Conservation (phyloP, 2,888 invertebrate genomes). For the Amblyjoppa proteus region DNA sequence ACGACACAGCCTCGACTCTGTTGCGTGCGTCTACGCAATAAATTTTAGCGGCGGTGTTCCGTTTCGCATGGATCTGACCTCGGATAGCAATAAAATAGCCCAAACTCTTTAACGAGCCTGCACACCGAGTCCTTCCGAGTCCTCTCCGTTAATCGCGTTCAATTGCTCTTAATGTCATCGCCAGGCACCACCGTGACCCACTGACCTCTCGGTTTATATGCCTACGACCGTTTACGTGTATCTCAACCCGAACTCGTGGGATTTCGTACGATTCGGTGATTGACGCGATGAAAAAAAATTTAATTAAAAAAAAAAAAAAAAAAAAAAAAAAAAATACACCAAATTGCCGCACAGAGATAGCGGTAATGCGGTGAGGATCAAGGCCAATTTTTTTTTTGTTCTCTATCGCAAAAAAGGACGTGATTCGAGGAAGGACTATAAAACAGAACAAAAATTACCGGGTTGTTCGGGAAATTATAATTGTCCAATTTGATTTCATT, state of each 20-base stretch:
- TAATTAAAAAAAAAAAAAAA: slow-evolving; percentile 14
- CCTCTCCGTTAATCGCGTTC: slow-evolving; percentile 28
- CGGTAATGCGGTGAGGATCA: background rate
- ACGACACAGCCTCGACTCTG: background rate
- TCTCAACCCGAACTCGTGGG: slow-evolving; percentile 34
- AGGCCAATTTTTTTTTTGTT: background rate
- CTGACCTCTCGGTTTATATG: slow-evolving; percentile 58
- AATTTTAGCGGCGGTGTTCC: background rate
- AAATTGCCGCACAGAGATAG: background rate
- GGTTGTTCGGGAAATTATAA: background rate
- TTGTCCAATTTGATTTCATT: background rate
- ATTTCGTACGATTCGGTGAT: slow-evolving; percentile 60
- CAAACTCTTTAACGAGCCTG: slow-evolving; percentile 41
- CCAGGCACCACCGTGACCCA: slow-evolving; percentile 60
- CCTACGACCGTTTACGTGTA: slow-evolving; percentile 42
- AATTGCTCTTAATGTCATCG: slow-evolving; percentile 54
- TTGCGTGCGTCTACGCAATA: background rate
- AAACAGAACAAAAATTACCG: background rate
- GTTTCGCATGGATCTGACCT: slow-evolving; percentile 19
- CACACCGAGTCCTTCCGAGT: slow-evolving; percentile 19
- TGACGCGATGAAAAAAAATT: slow-evolving; percentile 42
- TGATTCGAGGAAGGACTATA: background rate
- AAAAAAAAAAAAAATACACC: background rate
- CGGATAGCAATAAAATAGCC: slow-evolving; percentile 17
- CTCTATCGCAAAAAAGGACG: background rate